Percentiles rank a stretch among this genome's conserved stretches.
phyloP scores from a whole-genome alignment of 2,797 vertebrate species.

The Karalla daura region DNA sequence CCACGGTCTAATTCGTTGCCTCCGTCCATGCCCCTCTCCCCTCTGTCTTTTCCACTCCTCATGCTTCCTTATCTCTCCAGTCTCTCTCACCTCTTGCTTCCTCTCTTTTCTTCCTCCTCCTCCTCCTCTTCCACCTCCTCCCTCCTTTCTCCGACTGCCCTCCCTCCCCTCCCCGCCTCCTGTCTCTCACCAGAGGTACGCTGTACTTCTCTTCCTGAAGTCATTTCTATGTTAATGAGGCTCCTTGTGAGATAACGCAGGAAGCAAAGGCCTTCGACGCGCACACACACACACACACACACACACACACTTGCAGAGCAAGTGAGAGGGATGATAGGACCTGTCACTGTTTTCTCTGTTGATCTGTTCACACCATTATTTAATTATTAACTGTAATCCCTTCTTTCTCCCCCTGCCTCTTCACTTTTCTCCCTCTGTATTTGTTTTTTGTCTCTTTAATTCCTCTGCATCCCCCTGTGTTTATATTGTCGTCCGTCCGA shows the following conservation, averaged over 20 bases:
- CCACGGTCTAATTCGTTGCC: neutral
- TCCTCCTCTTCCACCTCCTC: slow-evolving; percentile 26
- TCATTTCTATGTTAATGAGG: slow-evolving; percentile 85
- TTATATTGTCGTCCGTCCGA: slow-evolving; percentile 21
- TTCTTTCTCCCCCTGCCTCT: slow-evolving; percentile 40
- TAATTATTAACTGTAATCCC: slow-evolving; percentile 68
- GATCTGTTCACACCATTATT: slow-evolving; percentile 79
- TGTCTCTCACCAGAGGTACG: slow-evolving; percentile 66
- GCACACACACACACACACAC: slow-evolving; percentile 57
- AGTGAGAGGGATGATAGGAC: slow-evolving; percentile 77
- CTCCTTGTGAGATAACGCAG: slow-evolving; percentile 81
- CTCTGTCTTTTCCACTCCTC: too few species aligned
- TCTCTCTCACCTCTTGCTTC: neutral
- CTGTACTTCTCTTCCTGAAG: slow-evolving; percentile 82
- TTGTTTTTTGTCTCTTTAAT: slow-evolving; percentile 53
- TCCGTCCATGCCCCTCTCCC: neutral
- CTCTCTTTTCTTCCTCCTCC: slow-evolving; percentile 11
- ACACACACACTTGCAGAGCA: slow-evolving; percentile 45
- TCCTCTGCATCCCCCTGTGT: slow-evolving; percentile 26
- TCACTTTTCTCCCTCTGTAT: slow-evolving; percentile 20
- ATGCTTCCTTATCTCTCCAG: neutral
- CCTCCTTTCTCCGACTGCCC: neutral
- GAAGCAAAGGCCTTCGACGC: slow-evolving; percentile 70
- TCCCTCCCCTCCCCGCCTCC: slow-evolving; percentile 31
- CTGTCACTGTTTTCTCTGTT: slow-evolving; percentile 74